Percentiles rank a stretch among this genome's conserved stretches.
Conservation (phyloP, 2,797 vertebrate genomes). For the Squalus acanthias region DNA sequence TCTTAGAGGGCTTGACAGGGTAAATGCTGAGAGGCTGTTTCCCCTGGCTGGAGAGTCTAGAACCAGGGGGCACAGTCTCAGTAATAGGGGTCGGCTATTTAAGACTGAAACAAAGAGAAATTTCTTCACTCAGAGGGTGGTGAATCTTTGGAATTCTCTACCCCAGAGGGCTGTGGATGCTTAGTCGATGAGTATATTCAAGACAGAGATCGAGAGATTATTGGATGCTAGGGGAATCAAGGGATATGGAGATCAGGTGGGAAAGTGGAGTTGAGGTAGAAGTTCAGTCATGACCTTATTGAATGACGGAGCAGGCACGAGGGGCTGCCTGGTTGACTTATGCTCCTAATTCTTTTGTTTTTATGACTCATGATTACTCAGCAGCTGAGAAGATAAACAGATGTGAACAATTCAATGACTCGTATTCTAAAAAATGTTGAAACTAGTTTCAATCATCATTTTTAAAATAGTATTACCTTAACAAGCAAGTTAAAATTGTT, state of each 20-base stretch:
- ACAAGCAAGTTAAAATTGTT: neutral
- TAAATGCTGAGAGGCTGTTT: neutral
- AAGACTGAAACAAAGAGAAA: too few species aligned
- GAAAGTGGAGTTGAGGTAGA: neutral
- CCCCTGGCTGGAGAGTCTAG: too few species aligned
- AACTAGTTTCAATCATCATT: neutral
- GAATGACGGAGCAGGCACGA: neutral
- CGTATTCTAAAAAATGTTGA: neutral
- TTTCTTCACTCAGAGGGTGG: too few species aligned
- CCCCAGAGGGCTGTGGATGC: too few species aligned
- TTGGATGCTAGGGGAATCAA: neutral
- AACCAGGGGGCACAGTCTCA: too few species aligned
- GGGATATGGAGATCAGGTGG: neutral
- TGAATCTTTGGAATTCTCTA: too few species aligned
- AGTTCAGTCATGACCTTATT: neutral
- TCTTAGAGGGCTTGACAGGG: neutral
- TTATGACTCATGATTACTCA: neutral
- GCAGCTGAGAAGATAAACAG: too few species aligned
- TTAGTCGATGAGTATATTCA: neutral
- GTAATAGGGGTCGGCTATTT: too few species aligned
- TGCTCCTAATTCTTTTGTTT: neutral
- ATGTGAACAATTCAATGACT: too few species aligned
- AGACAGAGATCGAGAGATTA: neutral
- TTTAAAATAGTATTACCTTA: neutral
- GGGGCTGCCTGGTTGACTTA: too few species aligned